Conservation (phyloP, 2,113 vertebrate genomes). For the Cochlearius cochlearius region DNA sequence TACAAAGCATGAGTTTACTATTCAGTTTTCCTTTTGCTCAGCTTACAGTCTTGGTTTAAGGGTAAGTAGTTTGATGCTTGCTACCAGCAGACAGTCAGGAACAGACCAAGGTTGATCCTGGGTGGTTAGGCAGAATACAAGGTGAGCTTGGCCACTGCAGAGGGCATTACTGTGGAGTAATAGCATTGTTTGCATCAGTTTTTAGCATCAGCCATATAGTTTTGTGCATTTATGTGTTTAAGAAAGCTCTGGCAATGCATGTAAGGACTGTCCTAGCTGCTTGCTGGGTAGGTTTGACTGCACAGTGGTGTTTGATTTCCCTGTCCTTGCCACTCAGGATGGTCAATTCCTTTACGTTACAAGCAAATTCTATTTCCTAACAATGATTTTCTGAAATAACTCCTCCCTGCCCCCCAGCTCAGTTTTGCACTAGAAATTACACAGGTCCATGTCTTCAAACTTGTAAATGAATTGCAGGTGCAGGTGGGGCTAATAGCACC, state of each 20-base stretch:
- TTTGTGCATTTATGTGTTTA: background rate
- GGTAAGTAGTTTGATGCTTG: background rate
- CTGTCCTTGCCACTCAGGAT: background rate
- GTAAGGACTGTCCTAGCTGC: background rate
- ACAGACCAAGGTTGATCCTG: background rate
- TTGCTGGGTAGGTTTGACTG: background rate
- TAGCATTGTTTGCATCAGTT: rapidly evolving
- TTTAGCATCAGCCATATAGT: background rate
- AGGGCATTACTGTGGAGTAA: background rate
- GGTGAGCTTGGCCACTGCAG: background rate
- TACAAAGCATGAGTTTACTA: background rate
- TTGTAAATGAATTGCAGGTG: background rate
- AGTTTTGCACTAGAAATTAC: background rate
- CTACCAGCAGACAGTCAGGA: background rate
- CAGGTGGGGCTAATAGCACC: background rate
- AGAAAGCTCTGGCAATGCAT: background rate
- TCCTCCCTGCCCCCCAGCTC: background rate
- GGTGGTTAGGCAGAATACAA: background rate
- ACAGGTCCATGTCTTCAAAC: background rate
- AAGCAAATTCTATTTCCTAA: background rate
- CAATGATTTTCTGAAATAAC: background rate
- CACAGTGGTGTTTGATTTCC: background rate
- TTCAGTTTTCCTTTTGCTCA: background rate
- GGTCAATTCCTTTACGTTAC: background rate
- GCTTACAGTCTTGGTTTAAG: background rate